A percentile compares a stretch with the other conserved stretches of the same genome.
Conservation (phyloP, 1,140 invertebrate genomes). For the Luehdorfia chinensis region DNA sequence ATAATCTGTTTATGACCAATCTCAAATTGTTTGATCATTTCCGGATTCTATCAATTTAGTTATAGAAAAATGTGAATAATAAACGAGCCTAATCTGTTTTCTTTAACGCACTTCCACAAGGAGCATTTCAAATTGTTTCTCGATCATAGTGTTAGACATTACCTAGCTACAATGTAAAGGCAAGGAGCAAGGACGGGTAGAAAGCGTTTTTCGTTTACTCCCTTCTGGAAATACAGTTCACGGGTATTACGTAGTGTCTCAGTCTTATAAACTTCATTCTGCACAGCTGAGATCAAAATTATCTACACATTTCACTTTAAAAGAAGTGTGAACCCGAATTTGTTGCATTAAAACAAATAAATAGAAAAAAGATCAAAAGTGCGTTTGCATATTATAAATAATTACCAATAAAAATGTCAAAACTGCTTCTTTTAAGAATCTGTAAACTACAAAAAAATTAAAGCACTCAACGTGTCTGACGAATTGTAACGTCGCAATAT, state of each 20-base stretch:
- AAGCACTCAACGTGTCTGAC: constrained; percentile 64
- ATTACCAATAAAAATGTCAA: constrained; percentile 45
- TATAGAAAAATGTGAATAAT: constrained; percentile 22
- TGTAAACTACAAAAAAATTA: constrained; percentile 62
- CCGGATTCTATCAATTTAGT: neutral
- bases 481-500: constrained; percentile 44
- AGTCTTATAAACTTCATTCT: constrained; percentile 68
- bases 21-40: neutral
- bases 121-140: constrained; percentile 49
- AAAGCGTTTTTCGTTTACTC: constrained; percentile 73
- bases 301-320: constrained; percentile 16
- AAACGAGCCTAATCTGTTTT: constrained; percentile 41
- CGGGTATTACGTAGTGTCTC: constrained; percentile 70
- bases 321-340: constrained; percentile 16
- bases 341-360: constrained; percentile 19
- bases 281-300: constrained; percentile 50
- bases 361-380: constrained; percentile 23
- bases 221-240: constrained; percentile 69
- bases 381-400: constrained; percentile 48
- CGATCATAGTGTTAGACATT: constrained; percentile 62
- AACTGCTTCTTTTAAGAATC: constrained; percentile 41
- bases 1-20: no score
- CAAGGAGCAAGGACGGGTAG: constrained; percentile 75
- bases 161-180: constrained; percentile 74
- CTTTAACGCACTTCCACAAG: constrained; percentile 65